These are phyloP conservation scores for Sinocyclocheilus anshuiensis DNA, from an alignment of 2,113 vertebrate genomes.

Conservation along the genomic window DNA sequence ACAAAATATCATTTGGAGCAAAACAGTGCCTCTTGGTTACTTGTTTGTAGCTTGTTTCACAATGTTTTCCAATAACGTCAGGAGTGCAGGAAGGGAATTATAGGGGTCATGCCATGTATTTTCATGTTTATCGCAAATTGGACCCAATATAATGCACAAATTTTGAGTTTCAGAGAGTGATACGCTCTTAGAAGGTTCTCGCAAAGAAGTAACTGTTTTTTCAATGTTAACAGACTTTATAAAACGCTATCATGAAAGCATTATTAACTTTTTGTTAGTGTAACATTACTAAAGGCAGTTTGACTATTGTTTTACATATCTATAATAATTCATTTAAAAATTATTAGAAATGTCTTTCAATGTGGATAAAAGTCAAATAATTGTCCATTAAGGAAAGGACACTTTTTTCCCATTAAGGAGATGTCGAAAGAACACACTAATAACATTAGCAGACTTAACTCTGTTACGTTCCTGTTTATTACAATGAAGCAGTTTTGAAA, in stretches of 20 bases:
- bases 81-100: neutral
- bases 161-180: neutral
- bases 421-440: neutral
- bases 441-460: neutral
- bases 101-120: neutral
- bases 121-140: neutral
- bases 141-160: neutral
- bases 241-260: neutral
- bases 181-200: neutral
- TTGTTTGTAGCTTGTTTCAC: neutral
- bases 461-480: neutral
- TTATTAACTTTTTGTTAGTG: neutral
- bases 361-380: neutral
- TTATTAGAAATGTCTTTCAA: neutral
- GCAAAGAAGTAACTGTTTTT: neutral
- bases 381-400: neutral
- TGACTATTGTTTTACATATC: neutral
- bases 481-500: neutral
- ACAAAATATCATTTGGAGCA: neutral
- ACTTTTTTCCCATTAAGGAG: neutral
- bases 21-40: neutral
- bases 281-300: neutral
- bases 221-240: neutral
- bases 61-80: neutral
- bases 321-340: neutral